Evolutionary conservation across 30 jellyfish, hydroid and myxozoan species (phyloP).

Genomic region (Chrysaora quinquecirrha): DNA sequence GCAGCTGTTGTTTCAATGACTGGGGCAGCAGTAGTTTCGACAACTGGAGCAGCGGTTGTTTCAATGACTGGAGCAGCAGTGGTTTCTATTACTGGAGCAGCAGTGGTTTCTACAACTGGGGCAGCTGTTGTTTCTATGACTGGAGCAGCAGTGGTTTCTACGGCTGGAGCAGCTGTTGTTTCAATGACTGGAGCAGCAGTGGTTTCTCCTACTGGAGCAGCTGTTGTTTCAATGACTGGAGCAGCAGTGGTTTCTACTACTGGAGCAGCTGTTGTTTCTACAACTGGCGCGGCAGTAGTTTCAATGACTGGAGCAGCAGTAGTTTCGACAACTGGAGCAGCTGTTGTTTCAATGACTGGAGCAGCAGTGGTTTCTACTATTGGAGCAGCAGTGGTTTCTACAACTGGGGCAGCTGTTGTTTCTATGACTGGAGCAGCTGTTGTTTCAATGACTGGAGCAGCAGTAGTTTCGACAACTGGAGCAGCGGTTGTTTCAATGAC

Average conservation of each 20-base stretch:
- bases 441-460: conserved; percentile 18
- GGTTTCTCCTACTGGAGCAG: conserved; percentile 38
- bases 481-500: conserved; percentile 33
- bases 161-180: conserved; percentile 31
- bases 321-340: conserved; percentile 13
- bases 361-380: conserved; percentile 38
- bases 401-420: conserved; percentile 21
- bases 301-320: conserved; percentile 3
- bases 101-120: conserved; percentile 19
- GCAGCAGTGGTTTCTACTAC: conserved; percentile 28
- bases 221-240: conserved; percentile 27
- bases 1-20: conserved; percentile 44
- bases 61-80: conserved; percentile 41
- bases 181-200: conserved; percentile 33
- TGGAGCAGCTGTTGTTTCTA: conserved; percentile 35
- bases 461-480: background rate
- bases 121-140: conserved; percentile 13
- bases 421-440: conserved; percentile 24
- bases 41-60: conserved; percentile 41
- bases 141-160: conserved; percentile 35
- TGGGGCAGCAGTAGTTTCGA: conserved; percentile 46
- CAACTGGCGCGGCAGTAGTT: conserved; percentile 41
- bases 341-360: background rate
- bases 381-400: conserved; percentile 32
- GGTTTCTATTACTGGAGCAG: conserved; percentile 31